phyloP scores from a whole-genome alignment of 2,797 vertebrate genomes.

The Hippopotamyrus pictus region DNA sequence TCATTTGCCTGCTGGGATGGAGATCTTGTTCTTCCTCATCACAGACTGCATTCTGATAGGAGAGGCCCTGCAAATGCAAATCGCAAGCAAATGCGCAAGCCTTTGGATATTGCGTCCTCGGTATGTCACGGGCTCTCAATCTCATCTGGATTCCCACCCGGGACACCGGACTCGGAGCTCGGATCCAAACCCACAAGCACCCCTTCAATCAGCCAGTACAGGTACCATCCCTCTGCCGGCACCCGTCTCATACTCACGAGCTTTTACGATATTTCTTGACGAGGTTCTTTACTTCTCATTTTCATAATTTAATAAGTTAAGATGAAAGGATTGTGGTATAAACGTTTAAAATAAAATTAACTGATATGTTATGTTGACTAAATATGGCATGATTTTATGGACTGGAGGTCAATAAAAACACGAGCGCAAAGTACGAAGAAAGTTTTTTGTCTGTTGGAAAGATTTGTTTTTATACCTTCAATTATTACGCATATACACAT shows the following conservation, averaged over 20 bases:
- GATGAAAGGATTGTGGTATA: neutral
- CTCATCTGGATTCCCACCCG: neutral
- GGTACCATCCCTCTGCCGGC: neutral
- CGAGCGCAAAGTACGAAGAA: neutral
- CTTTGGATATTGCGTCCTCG: slow-evolving; percentile 13
- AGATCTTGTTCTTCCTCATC: slow-evolving; percentile 35
- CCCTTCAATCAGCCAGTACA: neutral
- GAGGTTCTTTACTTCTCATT: neutral
- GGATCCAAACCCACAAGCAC: neutral
- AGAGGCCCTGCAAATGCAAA: slow-evolving; percentile 72
- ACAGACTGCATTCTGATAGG: slow-evolving; percentile 61
- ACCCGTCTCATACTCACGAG: neutral
- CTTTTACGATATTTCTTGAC: neutral
- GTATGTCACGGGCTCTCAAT: slow-evolving; percentile 16
- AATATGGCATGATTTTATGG: neutral
- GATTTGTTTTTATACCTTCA: neutral
- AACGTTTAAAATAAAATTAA: neutral
- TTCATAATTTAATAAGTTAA: neutral
- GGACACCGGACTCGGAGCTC: neutral
- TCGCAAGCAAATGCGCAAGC: slow-evolving; percentile 63
- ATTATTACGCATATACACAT: neutral
- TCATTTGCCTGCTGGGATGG: slow-evolving; percentile 59
- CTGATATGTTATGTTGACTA: neutral
- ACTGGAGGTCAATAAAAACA: neutral
- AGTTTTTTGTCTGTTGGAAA: neutral